These are phyloP conservation scores for Chelonus insularis DNA, from an alignment of 1,140 invertebrate genomes.

Conservation along the genomic window DNA sequence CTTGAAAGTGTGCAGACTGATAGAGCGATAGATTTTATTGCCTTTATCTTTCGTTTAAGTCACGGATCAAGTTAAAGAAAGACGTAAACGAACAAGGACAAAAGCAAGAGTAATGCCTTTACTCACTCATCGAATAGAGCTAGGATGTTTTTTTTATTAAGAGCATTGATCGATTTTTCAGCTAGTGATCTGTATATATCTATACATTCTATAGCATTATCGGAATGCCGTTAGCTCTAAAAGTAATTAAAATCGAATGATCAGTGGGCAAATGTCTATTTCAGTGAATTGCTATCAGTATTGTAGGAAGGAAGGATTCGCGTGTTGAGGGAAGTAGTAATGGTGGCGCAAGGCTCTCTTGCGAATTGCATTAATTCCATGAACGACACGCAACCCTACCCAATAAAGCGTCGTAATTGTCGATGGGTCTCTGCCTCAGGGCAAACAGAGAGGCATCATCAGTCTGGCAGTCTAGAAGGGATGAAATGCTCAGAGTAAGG, in stretches of 20 bases:
- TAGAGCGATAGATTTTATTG: too few species aligned
- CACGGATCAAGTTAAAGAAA: too few species aligned
- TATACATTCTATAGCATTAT: neutral
- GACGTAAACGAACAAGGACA: too few species aligned
- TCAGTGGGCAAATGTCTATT: conserved; percentile 15
- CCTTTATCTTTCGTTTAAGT: too few species aligned
- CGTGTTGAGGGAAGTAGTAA: conserved; percentile 12
- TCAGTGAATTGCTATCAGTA: conserved; percentile 6
- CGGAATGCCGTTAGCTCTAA: neutral
- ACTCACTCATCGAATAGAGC: too few species aligned
- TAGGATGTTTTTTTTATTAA: too few species aligned
- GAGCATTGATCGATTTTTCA: neutral
- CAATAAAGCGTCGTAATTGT: conserved; percentile 50
- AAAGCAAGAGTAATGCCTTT: too few species aligned
- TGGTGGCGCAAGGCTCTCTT: conserved; percentile 14
- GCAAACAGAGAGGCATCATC: conserved; percentile 27
- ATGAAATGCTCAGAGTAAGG: neutral
- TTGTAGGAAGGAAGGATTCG: conserved; percentile 13
- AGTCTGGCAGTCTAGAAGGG: conserved; percentile 13
- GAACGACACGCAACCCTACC: conserved; percentile 44
- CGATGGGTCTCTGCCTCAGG: conserved; percentile 40
- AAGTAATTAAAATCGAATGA: conserved; percentile 28
- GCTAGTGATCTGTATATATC: neutral
- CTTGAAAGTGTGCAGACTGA: too few species aligned
- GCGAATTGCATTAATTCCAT: conserved; percentile 47